Base-by-base conservation (phyloP, 2,113 vertebrate species). In the Fregetta grallaria region DNA sequence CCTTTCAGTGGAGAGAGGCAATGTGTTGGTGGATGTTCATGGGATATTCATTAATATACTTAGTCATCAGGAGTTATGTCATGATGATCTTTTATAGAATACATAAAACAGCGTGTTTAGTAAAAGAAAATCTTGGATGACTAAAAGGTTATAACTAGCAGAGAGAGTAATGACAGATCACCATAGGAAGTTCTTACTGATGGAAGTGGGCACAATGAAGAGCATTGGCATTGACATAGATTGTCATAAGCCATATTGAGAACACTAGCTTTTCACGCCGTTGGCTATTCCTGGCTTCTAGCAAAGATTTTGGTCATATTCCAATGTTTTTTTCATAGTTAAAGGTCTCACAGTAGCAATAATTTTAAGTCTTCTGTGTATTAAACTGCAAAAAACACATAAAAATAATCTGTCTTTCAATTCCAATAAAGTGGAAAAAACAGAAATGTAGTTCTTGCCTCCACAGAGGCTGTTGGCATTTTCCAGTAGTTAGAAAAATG, bases 301-400 rank as follows among this genome's bases (percentile, higher is more conserved):
- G 76, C 42, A 76, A 78, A 79, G 92, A 80, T 88, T 79, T 58
- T 92, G 83, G 58, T 88, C 25, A 38, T 61, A 67, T 81, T 93
- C 82, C 91, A 94, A 21, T 59, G 6, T 5, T 65, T 87, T 94
- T 93, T 78, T 92, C 17, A 12, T 63, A 70, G 55, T 52, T 91
- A 74, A 85, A 68, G 16, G 66, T 93, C 76, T 96, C 90, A 70
- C 44, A 78, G 73, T 94, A 92, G 77, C 73, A 92, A 76, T 92
- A 85, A 93, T 81, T 92, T 94, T n/a, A 94, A 82, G 67, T 90
- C 62, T 96, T 81, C 88, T 91, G 47, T 87, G 66, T 87, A 94
- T 94, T 89, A 74, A 90, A 52, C 82, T 89, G 25, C 23, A 79
- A 81, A 93, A 92, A 55, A 34, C 1, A 49, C 82, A 91, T 77